Base-by-base conservation (phyloP, 2,888 invertebrate species). In the Scaptomyza caliginosa region DNA sequence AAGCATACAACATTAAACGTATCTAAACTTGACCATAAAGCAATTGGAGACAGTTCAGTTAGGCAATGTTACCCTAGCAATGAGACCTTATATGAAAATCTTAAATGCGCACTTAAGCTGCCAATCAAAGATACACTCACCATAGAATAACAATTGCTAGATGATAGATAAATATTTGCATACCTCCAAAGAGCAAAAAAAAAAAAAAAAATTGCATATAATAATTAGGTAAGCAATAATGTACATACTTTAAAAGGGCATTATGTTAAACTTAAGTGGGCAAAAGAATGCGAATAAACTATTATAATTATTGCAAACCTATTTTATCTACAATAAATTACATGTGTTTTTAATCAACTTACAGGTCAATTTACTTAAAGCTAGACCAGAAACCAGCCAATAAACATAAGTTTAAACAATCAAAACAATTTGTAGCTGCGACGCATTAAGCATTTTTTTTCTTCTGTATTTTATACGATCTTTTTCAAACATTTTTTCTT, bases 131-230 rank as follows among this genome's bases (percentile, higher is more conserved):
- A 59, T 38, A 48, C 58, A 77, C 87, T 81, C 81, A 77, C 77
- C 73, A 60, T 51, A 46, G 63, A 75, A 77, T 72, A 80, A 55
- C 49, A 64, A 68, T 83, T 66, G 51, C n/a, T 39, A 60, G 30
- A 34, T 34, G n/a, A n/a, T n/a, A n/a, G 16, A 16, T 38, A 51
- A 38, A 38, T 32, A 56, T 70, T 65, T 43, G 72, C 84, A 68
- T 86, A 86, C 79, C 84, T 86, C 84, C 34, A 81, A 85, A 45
- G 30, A 45, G 28, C n/a, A n/a, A n/a, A n/a, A n/a, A n/a, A n/a
- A n/a, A n/a, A 21, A 60, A 67, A 66, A 60, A 21, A 51, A 21
- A 50, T 63, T 30, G 38, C 38, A 51, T 39, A 30, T 26, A 30
- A 48, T n/a, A 10, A 19, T 52, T 30, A 59, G 43, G 46, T 63